A percentile compares a stretch with the other conserved stretches of the same genome.
Evolutionary conservation across 2,113 vertebrate genomes (phyloP).

Genomic region (Notarius quadriscutis): DNA sequence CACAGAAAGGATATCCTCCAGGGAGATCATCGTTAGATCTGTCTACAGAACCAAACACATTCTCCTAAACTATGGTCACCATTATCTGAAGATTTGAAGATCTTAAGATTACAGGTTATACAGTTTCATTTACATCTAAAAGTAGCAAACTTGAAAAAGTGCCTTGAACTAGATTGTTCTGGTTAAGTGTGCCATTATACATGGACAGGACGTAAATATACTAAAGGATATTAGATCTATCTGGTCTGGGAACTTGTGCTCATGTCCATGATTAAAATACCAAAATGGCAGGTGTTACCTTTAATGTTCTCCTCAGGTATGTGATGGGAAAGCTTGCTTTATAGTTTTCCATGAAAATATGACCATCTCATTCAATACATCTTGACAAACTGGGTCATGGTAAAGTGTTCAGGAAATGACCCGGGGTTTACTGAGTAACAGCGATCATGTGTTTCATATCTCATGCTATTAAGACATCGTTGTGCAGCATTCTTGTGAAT

Average conservation of each 20-base stretch:
- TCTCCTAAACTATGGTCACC: neutral
- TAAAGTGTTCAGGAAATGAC: constrained; percentile 20
- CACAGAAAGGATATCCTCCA: neutral
- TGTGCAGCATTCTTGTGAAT: neutral
- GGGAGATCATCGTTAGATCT: neutral
- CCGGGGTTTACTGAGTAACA: neutral
- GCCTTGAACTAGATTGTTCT: neutral
- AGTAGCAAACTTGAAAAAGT: neutral
- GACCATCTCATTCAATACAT: neutral
- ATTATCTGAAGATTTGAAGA: neutral
- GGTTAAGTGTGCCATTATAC: neutral
- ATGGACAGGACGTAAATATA: neutral
- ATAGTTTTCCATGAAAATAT: constrained; percentile 1
- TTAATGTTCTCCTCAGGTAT: neutral
- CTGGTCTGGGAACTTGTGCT: neutral
- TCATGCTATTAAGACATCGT: neutral
- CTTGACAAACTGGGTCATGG: neutral
- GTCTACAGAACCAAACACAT: neutral
- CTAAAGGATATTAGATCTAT: neutral
- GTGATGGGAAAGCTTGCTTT: neutral
- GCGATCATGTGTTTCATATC: constrained; percentile 40
- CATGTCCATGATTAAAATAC: neutral
- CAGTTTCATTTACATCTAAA: neutral
- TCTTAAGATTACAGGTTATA: neutral
- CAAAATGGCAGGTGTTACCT: neutral